These are phyloP conservation scores for Xerus inauris DNA, from an alignment of 2,113 vertebrate genomes.

Conservation along the genomic window DNA sequence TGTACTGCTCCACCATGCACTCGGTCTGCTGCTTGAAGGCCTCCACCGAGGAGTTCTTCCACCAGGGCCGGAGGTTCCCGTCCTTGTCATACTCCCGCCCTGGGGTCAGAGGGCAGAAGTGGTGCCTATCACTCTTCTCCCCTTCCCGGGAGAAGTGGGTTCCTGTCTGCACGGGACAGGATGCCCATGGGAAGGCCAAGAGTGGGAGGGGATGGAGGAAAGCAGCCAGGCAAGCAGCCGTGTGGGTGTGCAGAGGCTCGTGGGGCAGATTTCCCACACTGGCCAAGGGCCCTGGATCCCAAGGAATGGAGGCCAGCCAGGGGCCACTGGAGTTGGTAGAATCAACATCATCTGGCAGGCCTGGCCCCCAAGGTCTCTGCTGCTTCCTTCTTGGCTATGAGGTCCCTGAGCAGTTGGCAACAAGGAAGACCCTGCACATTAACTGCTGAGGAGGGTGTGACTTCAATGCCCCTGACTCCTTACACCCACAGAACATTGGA, in stretches of 20 bases:
- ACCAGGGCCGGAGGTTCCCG: conserved; percentile 96
- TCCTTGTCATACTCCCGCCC: conserved; percentile 97
- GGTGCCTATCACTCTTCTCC: accelerated
- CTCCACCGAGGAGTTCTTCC: conserved; percentile 96
- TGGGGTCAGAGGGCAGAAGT: conserved; percentile 59
- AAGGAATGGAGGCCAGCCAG: not conserved
- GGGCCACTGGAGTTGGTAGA: accelerated
- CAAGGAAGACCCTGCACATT: not conserved
- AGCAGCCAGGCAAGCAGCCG: accelerated
- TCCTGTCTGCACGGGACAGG: not conserved
- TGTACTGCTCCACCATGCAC: conserved; percentile 97
- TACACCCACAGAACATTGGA: too few relatives aligned
- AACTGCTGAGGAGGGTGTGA: not conserved
- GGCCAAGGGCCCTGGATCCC: not conserved
- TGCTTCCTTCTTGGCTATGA: not conserved
- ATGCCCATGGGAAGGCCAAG: accelerated
- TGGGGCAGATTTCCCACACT: too few relatives aligned
- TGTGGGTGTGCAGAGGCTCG: accelerated
- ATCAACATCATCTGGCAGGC: not conserved
- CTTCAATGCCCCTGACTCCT: not conserved
- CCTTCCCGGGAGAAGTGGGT: too few relatives aligned
- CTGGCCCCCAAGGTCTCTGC: not conserved
- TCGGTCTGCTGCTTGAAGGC: conserved; percentile 95
- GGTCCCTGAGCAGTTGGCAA: not conserved
- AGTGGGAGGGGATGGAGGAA: not conserved